Base-by-base conservation (phyloP, 2,888 invertebrate species). In the Xylota sylvarum region DNA sequence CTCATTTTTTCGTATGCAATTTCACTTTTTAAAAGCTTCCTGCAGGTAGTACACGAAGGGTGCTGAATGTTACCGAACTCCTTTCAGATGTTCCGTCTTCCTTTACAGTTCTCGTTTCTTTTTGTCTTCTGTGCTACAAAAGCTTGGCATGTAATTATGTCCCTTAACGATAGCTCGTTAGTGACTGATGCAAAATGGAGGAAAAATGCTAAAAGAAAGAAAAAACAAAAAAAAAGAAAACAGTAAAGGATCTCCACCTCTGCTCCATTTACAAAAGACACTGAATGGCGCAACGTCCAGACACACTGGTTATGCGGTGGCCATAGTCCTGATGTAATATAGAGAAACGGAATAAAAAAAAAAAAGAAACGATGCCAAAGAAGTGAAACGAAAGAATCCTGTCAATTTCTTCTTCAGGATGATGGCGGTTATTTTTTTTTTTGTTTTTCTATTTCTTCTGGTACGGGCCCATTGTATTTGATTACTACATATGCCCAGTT, bases 141-240 rank as follows among this genome's bases (percentile, higher is more conserved):
- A 86, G 86, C 86, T 86, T 78, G 86, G 77, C 86, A 86, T 82
- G 86, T 86, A 86, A 86, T 86, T 86, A 86, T 86, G 86, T 86
- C 82, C 82, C 82, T 77, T 86, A 86, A 86, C 86, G 86, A 86
- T 86, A 82, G 86, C 86, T 86, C 86, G 86, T 86, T 86, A 86
- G 86, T 86, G 86, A 86, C 77, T 86, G 85, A 77, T 86, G 86
- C 67, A 77, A 77, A 77, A 82, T 86, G 81, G 56, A 85, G 85
- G 48, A 65, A 85, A 76, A 81, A 72, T 48, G 10, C 37, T 32
- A 67, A 19, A 65, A 55, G 19, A 52, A 35, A 30, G 12, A n/a
- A 56, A 35, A 62, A 67, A 52, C 9, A 70, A 50, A 35, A 62
- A 67, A 52, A n/a, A 70, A 50, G 12, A 37, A 48, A 32, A 23